phyloP scores from a whole-genome alignment of 2,113 vertebrate genomes.

The Pangasianodon hypophthalmus region DNA sequence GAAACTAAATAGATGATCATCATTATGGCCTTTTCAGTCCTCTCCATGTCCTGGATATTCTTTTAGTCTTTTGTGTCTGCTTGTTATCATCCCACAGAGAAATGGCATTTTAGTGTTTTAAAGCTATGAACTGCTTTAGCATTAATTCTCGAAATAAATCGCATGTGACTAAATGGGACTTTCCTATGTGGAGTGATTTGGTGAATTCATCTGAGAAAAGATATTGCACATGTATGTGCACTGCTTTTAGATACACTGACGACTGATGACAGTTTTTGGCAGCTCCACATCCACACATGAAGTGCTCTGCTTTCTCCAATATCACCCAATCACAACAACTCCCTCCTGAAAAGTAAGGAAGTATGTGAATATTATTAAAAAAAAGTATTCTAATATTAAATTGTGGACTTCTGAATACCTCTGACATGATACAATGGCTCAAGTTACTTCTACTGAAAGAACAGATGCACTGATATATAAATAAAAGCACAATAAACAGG shows the following conservation, averaged over 20 bases:
- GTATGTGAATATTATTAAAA: neutral
- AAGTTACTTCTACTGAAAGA: neutral
- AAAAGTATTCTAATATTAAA: neutral
- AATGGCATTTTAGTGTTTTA: neutral
- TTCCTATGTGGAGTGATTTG: neutral
- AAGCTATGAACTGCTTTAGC: neutral
- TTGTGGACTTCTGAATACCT: neutral
- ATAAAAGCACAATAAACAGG: neutral
- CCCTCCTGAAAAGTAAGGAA: neutral
- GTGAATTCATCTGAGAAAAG: neutral
- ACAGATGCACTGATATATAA: neutral
- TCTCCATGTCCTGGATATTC: neutral
- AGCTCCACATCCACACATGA: neutral
- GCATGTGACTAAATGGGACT: neutral
- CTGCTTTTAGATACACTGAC: neutral
- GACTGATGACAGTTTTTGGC: neutral
- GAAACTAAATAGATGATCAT: neutral
- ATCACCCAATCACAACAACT: neutral
- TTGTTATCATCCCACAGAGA: neutral
- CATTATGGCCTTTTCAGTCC: neutral
- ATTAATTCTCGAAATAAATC: neutral
- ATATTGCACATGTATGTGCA: neutral
- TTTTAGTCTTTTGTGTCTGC: neutral
- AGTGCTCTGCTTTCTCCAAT: neutral
- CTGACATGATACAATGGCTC: neutral